Conservation (phyloP, 1,140 invertebrate species). For the Pinna nobilis region DNA sequence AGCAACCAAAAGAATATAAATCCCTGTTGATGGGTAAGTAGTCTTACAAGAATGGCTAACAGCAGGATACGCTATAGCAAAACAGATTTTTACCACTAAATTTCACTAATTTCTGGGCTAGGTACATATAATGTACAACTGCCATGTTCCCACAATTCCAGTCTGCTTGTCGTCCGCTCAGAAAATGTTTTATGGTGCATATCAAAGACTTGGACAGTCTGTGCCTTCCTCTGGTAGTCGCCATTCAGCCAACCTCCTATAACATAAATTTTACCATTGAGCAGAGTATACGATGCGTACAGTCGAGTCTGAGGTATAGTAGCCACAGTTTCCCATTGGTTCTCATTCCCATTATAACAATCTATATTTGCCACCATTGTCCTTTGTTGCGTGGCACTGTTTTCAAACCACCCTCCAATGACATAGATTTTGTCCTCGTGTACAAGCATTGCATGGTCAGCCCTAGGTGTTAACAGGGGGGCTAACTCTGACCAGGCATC, state of each 20-base stretch:
- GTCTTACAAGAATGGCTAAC: too few relatives aligned
- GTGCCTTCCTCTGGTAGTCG: conserved; percentile 52
- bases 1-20: too few relatives aligned
- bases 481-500: conserved; percentile 79
- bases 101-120: background rate
- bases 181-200: conserved; percentile 42
- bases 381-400: conserved; percentile 77
- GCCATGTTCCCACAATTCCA: conserved; percentile 64
- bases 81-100: background rate
- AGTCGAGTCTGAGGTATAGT: conserved; percentile 81
- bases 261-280: conserved; percentile 81
- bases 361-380: conserved; percentile 82
- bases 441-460: conserved; percentile 82
- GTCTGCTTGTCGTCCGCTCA: conserved; percentile 17
- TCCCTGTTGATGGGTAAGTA: too few relatives aligned
- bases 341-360: conserved; percentile 79
- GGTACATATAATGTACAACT: conserved; percentile 58
- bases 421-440: conserved; percentile 80
- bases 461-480: conserved; percentile 80
- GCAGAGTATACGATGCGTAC: conserved; percentile 81
- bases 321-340: conserved; percentile 80
- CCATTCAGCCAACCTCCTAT: conserved; percentile 80
- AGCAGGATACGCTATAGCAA: too few relatives aligned
- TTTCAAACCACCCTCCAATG: conserved; percentile 84
- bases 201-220: conserved; percentile 50